Evolutionary conservation across 2,113 vertebrate genomes (phyloP).

Genomic region (Sander lucioperca): DNA sequence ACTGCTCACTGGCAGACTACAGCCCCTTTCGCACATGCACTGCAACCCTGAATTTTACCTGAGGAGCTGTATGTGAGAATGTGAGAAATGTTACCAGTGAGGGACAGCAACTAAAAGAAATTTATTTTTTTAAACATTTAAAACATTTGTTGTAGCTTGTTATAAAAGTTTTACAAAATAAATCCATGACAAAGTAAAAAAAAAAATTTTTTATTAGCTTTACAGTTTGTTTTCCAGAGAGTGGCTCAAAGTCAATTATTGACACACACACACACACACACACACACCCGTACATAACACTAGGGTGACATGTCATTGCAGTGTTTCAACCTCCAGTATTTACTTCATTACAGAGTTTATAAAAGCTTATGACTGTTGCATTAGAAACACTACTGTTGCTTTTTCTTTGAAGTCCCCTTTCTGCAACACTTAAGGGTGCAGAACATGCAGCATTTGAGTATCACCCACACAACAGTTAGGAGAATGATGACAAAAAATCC

Average conservation of each 20-base stretch:
- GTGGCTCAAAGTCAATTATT: too few species aligned
- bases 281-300: neutral
- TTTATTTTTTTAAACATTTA: too few species aligned
- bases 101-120: too few species aligned
- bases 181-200: too few species aligned
- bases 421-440: slow-evolving; percentile 78
- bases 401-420: slow-evolving; percentile 71
- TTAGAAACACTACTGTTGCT: slow-evolving; percentile 66
- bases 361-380: neutral
- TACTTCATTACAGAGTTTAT: neutral
- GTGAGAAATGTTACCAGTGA: too few species aligned
- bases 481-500: slow-evolving; percentile 82
- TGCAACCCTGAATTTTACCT: too few species aligned
- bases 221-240: too few species aligned
- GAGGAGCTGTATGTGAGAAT: too few species aligned
- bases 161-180: too few species aligned
- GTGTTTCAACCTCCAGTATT: neutral
- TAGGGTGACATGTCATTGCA: neutral
- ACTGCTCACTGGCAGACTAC: neutral
- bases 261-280: neutral
- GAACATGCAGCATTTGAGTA: slow-evolving; percentile 85
- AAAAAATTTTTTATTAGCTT: too few species aligned
- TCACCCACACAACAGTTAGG: slow-evolving; percentile 75
- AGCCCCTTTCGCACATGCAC: too few species aligned
- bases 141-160: too few species aligned